phyloP scores from a whole-genome alignment of 1,140 invertebrate genomes.

The Macrobrachium nipponense region DNA sequence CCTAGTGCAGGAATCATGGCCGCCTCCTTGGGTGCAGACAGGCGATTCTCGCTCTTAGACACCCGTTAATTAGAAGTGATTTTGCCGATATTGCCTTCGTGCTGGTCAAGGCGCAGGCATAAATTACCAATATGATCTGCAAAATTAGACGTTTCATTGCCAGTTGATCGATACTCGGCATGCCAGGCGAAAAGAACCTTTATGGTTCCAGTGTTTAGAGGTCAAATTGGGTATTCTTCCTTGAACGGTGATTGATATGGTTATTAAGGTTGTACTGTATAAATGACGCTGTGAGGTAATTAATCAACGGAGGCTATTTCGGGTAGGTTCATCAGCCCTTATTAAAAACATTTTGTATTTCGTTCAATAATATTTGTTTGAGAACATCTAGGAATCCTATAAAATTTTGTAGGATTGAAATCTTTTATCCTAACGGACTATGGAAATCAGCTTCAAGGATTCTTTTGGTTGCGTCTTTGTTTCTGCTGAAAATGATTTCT shows the following conservation, averaged over 20 bases:
- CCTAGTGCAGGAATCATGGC: conserved; percentile 12
- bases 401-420: too few relatives aligned
- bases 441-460: too few relatives aligned
- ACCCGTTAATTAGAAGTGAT: neutral
- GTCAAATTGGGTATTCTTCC: neutral
- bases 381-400: too few relatives aligned
- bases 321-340: neutral
- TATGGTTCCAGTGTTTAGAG: neutral
- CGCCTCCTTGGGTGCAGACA: neutral
- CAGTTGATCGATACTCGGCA: conserved; percentile 35
- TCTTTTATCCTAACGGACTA: too few relatives aligned
- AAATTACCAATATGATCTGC: conserved; percentile 57
- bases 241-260: neutral
- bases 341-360: neutral
- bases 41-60: conserved; percentile 13
- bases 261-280: neutral
- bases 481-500: too few relatives aligned
- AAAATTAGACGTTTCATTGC: conserved; percentile 58
- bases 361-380: neutral
- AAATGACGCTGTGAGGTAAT: conserved; percentile 11
- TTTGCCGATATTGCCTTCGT: neutral
- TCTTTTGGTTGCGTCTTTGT: too few relatives aligned
- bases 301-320: conserved; percentile 25
- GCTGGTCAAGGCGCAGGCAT: conserved; percentile 48
- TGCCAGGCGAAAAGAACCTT: too few relatives aligned